A percentile compares a stretch with the other conserved stretches of the same genome.
These are phyloP conservation scores for Pelobates fuscus DNA, from an alignment of 2,113 vertebrate genomes.

Conservation along the genomic window DNA sequence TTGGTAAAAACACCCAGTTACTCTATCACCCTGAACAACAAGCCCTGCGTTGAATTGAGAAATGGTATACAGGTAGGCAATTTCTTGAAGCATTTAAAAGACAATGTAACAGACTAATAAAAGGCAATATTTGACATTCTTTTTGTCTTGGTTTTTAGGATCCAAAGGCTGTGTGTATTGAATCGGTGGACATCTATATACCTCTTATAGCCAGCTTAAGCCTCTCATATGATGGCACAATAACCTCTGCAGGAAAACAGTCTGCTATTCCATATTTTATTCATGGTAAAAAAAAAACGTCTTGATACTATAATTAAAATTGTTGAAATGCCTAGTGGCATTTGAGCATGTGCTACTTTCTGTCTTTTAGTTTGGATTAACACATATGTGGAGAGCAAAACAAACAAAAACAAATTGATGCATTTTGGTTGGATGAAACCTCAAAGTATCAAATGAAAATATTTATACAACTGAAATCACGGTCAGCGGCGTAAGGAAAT, in stretches of 20 bases:
- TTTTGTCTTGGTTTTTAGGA: conserved; percentile 14
- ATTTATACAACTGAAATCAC: too few relatives aligned
- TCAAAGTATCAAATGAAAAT: too few relatives aligned
- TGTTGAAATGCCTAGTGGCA: too few relatives aligned
- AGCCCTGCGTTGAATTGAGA: neutral
- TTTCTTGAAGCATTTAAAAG: neutral
- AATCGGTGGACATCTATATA: conserved; percentile 27
- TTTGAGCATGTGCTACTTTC: too few relatives aligned
- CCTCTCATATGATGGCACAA: neutral
- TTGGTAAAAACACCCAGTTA: conserved; percentile 28
- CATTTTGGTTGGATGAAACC: too few relatives aligned
- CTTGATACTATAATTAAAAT: too few relatives aligned
- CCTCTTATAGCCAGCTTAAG: conserved; percentile 11
- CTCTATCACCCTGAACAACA: conserved; percentile 25
- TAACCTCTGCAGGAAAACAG: neutral
- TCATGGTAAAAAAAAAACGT: too few relatives aligned
- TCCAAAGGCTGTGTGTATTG: conserved; percentile 35
- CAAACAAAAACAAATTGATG: too few relatives aligned
- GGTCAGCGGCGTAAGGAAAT: too few relatives aligned
- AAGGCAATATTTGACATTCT: neutral
- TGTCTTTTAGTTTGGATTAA: too few relatives aligned
- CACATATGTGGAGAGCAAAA: too few relatives aligned
- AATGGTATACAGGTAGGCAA: neutral
- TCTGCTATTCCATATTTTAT: conserved; percentile 17
- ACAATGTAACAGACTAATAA: neutral